These are phyloP conservation scores for Homarus americanus DNA, from an alignment of 1,140 invertebrate genomes.

Conservation along the genomic window DNA sequence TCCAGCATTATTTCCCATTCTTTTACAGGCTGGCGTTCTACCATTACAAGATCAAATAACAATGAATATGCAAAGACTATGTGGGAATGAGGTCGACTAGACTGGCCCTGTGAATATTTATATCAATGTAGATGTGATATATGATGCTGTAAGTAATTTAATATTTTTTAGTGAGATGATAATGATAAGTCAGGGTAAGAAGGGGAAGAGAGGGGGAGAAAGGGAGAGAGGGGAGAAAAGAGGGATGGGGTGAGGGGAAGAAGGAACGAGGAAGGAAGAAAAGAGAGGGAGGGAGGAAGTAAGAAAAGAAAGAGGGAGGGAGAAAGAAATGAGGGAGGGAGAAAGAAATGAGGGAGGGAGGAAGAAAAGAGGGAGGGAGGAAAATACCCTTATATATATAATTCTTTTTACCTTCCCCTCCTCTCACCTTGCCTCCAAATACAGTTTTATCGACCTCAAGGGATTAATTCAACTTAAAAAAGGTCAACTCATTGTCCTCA, in stretches of 20 bases:
- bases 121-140: neutral
- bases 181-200: neutral
- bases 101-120: neutral
- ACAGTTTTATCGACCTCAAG: no score
- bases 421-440: no score
- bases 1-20: neutral
- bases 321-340: no score
- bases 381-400: neutral
- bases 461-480: no score
- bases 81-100: neutral
- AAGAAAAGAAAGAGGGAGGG: neutral
- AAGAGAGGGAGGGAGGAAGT: no score
- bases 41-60: neutral
- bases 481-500: no score
- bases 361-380: neutral
- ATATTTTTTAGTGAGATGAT: no score
- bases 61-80: neutral
- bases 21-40: neutral
- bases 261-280: no score
- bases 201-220: neutral
- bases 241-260: neutral
- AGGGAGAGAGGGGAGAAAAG: neutral
- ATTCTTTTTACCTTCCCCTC: no score
- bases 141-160: neutral
- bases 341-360: neutral